phyloP scores from a whole-genome alignment of 2,888 invertebrate species.

The Lepas anatifera region DNA sequence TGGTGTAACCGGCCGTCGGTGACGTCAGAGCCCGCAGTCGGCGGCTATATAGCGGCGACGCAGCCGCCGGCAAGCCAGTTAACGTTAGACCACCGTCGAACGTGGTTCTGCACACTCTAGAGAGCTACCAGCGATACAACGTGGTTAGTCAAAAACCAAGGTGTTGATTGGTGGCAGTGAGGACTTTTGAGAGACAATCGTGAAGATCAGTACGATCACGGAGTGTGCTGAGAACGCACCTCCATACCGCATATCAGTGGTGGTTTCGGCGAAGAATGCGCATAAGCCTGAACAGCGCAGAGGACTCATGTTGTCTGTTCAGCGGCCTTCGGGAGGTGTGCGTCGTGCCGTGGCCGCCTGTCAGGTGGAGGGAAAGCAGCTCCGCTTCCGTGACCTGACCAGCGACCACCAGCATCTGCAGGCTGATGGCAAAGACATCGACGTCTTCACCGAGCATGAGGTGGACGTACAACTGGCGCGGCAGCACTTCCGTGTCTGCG shows the following conservation, averaged over 20 bases:
- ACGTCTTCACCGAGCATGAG: constrained; percentile 1
- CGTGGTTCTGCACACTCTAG: not conserved
- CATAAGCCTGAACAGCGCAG: not conserved
- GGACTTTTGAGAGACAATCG: not conserved
- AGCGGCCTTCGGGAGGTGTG: not conserved
- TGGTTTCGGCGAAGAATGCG: not conserved
- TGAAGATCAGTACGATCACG: not conserved
- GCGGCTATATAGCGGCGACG: not conserved
- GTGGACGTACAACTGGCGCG: not conserved
- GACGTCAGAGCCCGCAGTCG: not conserved
- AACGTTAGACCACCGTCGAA: not conserved
- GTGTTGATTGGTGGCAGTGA: too few species aligned
- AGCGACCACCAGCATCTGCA: not conserved
- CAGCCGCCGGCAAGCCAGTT: not conserved
- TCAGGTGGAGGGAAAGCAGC: not conserved
- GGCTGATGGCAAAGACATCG: not conserved
- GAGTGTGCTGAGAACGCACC: too few species aligned
- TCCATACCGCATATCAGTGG: not conserved
- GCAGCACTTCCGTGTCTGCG: not conserved
- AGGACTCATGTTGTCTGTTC: not conserved
- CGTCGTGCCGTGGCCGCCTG: not conserved
- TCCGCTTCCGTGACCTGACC: not conserved
- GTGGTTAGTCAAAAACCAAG: too few species aligned
- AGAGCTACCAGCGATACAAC: too few species aligned
- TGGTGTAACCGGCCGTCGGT: constrained; percentile 6